Conservation (phyloP, 2,797 vertebrate species). For the Alcedo atthis region DNA sequence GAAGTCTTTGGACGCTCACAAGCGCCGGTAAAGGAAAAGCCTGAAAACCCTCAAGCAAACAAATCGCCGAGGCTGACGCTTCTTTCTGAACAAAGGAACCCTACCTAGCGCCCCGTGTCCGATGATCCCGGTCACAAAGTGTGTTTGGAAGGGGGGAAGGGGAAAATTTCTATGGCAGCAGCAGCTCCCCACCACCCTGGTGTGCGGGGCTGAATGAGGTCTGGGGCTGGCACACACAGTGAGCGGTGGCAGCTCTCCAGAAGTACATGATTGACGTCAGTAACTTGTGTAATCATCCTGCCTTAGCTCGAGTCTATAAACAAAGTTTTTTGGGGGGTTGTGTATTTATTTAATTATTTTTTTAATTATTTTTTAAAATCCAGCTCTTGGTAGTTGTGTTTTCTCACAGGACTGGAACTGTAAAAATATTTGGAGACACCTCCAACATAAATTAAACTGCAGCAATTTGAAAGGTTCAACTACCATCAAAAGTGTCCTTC, state of each 20-base stretch:
- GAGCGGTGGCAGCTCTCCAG: background rate
- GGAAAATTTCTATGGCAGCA: background rate
- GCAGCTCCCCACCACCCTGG: background rate
- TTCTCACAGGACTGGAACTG: background rate
- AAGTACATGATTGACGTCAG: constrained; percentile 57
- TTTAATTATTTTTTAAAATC: background rate
- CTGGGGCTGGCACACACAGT: constrained; percentile 15
- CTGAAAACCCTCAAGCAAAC: background rate
- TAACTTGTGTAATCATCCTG: constrained; percentile 22
- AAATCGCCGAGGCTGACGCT: background rate
- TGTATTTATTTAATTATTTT: background rate
- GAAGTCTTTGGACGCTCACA: too few relatives aligned
- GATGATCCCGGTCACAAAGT: background rate
- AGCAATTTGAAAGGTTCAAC: accelerated
- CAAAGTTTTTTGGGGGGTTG: background rate
- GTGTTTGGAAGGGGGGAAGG: background rate
- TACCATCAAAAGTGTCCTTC: background rate
- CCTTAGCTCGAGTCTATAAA: background rate
- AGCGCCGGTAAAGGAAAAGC: too few relatives aligned
- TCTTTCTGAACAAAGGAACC: background rate
- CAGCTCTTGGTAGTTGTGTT: background rate
- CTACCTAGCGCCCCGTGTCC: background rate
- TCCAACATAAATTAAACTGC: background rate
- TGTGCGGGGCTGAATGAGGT: background rate
- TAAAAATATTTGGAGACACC: background rate